phyloP scores from a whole-genome alignment of 2,113 vertebrate genomes.

The Alethe castanea region DNA sequence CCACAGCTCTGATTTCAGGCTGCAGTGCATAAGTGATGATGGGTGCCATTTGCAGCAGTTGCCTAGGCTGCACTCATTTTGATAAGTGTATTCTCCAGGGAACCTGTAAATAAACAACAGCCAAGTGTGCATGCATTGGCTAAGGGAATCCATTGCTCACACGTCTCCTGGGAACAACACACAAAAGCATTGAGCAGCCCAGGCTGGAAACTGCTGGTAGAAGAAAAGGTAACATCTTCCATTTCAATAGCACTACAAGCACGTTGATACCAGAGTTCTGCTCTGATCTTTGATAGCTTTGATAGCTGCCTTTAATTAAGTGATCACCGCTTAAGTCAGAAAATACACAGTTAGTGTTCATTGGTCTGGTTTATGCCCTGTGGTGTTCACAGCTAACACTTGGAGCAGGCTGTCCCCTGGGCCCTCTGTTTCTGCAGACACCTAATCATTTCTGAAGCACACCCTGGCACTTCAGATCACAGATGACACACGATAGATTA shows the following conservation, averaged over 20 bases:
- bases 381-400: neutral
- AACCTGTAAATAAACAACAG: neutral
- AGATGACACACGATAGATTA: neutral
- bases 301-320: slow-evolving; percentile 31
- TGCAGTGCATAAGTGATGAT: neutral
- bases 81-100: neutral
- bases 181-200: neutral
- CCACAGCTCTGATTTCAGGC: neutral
- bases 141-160: slow-evolving; percentile 14
- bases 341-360: neutral
- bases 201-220: neutral
- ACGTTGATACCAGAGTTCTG: neutral
- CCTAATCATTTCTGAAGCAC: neutral
- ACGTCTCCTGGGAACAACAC: neutral
- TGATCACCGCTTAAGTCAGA: neutral
- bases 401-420: neutral
- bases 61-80: neutral
- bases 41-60: neutral
- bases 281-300: neutral
- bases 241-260: neutral
- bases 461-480: neutral
- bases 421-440: neutral
- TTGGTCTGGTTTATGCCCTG: neutral
- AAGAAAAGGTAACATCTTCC: neutral
- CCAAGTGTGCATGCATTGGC: neutral